phyloP scores from a whole-genome alignment of 1,140 invertebrate species.

The Cotesia chilonis region DNA sequence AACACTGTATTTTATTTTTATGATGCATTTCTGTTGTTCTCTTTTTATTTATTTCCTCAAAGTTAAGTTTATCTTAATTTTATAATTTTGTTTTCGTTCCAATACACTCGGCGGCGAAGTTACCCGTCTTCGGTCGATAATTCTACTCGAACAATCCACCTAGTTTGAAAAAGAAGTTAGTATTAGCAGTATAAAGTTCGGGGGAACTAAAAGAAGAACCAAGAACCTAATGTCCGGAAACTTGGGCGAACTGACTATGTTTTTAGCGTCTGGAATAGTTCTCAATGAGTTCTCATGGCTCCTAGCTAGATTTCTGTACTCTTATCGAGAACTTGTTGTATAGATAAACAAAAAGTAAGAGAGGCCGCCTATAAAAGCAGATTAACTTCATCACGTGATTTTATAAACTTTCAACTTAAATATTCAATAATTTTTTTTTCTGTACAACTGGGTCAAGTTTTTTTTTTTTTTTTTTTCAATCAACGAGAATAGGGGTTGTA shows the following conservation, averaged over 20 bases:
- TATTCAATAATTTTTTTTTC: too few species aligned
- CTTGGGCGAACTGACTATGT: slow-evolving; percentile 15
- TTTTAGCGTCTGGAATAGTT: slow-evolving; percentile 22
- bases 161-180: slow-evolving; percentile 27
- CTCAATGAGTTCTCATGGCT: slow-evolving; percentile 19
- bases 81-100: slow-evolving; percentile 1
- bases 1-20: neutral
- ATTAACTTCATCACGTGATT: too few species aligned
- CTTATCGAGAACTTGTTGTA: neutral
- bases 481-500: too few species aligned
- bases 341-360: slow-evolving; percentile 3
- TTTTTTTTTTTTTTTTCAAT: too few species aligned
- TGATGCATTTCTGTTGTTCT: neutral
- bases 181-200: slow-evolving; percentile 31
- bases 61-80: neutral
- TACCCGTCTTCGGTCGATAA: slow-evolving; percentile 26
- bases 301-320: too few species aligned
- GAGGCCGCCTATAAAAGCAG: neutral
- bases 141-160: slow-evolving; percentile 27
- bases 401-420: too few species aligned
- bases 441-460: too few species aligned
- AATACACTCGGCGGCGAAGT: neutral
- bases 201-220: neutral
- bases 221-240: slow-evolving; percentile 34
- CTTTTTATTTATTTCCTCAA: neutral